A percentile compares a stretch with the other conserved stretches of the same genome.
Conservation (phyloP, 2,888 invertebrate genomes). For the Drosophila macrothrix region DNA sequence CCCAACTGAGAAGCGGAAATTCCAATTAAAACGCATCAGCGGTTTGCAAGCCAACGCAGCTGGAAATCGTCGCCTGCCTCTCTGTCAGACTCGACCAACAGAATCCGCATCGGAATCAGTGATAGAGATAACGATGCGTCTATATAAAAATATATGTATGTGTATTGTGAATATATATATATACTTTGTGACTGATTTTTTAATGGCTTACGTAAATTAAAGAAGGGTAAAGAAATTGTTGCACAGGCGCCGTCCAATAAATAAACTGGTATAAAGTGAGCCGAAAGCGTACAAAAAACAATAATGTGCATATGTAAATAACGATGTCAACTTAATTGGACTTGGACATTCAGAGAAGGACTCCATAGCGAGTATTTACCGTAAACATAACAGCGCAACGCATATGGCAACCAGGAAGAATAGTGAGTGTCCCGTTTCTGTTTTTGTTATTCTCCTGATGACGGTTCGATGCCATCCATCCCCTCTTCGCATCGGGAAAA, state of each 20-base stretch:
- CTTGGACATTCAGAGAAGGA: conserved; percentile 37
- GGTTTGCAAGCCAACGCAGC: conserved; percentile 42
- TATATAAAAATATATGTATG: conserved; percentile 3
- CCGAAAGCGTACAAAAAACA: conserved; percentile 56
- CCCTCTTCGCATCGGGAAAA: conserved; percentile 24
- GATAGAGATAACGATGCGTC: conserved; percentile 31
- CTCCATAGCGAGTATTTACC: conserved; percentile 64
- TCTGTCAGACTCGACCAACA: conserved; percentile 31
- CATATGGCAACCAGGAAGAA: background rate
- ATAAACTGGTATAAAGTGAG: conserved; percentile 71
- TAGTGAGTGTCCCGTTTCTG: conserved; percentile 6
- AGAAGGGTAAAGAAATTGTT: conserved; percentile 50
- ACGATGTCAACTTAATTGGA: conserved; percentile 82
- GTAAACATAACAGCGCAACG: conserved; percentile 45
- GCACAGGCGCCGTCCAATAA: conserved; percentile 55
- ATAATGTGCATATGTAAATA: conserved; percentile 75
- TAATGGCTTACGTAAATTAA: conserved; percentile 72
- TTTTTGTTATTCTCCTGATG: conserved; percentile 8
- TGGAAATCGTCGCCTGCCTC: conserved; percentile 39
- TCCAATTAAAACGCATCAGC: conserved; percentile 80
- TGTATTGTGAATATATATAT: background rate
- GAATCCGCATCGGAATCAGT: conserved; percentile 45
- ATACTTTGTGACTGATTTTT: conserved; percentile 66
- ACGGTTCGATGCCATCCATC: conserved; percentile 5
- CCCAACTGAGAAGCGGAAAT: conserved; percentile 72